These are phyloP conservation scores for Cerastis rubricosa DNA, from an alignment of 2,888 invertebrate genomes.

Conservation along the genomic window DNA sequence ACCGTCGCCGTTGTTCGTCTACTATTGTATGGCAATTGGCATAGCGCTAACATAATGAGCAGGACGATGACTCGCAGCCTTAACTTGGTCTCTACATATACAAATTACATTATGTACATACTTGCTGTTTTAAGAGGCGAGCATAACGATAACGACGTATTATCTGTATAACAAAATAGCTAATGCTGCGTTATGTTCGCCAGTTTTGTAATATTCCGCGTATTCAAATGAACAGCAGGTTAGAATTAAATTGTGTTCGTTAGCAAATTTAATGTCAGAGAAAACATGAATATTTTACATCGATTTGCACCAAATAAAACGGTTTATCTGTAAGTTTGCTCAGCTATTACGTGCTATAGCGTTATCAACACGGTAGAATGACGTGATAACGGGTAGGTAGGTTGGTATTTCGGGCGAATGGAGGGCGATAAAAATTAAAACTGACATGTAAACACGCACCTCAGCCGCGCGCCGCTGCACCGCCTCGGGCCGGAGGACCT, in stretches of 20 bases:
- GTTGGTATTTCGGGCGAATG: conserved; percentile 81
- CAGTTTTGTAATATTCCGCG: conserved; percentile 13
- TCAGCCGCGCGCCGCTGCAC: conserved; percentile 73
- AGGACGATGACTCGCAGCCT: conserved; percentile 79
- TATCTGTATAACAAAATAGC: conserved; percentile 9
- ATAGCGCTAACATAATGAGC: conserved; percentile 83
- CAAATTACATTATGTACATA: conserved; percentile 23
- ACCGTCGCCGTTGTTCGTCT: conserved; percentile 74
- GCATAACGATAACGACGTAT: conserved; percentile 15
- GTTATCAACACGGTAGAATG: conserved; percentile 82
- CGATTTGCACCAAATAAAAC: conserved; percentile 69
- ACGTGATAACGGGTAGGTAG: conserved; percentile 83
- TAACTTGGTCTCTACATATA: conserved; percentile 47
- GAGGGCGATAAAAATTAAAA: conserved; percentile 84
- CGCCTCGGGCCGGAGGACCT: conserved; percentile 73
- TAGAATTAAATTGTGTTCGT: conserved; percentile 50
- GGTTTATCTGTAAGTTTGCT: conserved; percentile 77
- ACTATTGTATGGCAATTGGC: conserved; percentile 87
- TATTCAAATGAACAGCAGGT: conserved; percentile 31
- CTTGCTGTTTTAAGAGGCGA: conserved; percentile 20
- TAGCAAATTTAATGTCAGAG: conserved; percentile 46
- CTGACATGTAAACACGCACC: conserved; percentile 80
- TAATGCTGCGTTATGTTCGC: conserved; percentile 10
- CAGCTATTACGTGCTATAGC: conserved; percentile 78
- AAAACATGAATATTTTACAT: conserved; percentile 57